These are phyloP conservation scores for Drosophila trapezifrons DNA, from an alignment of 1,140 invertebrate genomes.

Conservation along the genomic window DNA sequence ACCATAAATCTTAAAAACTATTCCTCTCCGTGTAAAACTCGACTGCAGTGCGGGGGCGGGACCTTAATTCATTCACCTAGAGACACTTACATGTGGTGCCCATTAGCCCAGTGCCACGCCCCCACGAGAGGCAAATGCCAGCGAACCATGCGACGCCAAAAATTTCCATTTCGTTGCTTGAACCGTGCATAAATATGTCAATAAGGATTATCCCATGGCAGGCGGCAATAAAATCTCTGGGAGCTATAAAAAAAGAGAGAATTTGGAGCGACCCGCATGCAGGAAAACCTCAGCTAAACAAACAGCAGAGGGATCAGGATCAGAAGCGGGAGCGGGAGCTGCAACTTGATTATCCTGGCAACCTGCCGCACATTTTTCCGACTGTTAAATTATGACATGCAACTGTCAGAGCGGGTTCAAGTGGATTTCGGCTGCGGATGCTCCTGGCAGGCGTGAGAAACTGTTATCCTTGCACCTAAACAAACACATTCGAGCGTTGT, in stretches of 20 bases:
- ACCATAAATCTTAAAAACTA: neutral
- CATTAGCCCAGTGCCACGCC: constrained; percentile 53
- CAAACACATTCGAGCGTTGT: constrained; percentile 54
- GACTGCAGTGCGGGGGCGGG: constrained; percentile 10
- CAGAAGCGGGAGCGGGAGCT: constrained; percentile 27
- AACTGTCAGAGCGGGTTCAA: constrained; percentile 71
- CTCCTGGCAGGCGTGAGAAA: constrained; percentile 70
- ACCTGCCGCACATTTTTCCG: constrained; percentile 60
- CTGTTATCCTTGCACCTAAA: constrained; percentile 75
- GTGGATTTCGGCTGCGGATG: constrained; percentile 41
- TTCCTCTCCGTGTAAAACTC: neutral
- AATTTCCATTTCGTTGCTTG: constrained; percentile 69
- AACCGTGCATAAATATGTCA: constrained; percentile 79
- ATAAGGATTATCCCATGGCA: constrained; percentile 61
- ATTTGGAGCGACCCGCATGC: constrained; percentile 5
- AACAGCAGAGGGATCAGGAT: constrained; percentile 34
- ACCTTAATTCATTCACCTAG: constrained; percentile 52
- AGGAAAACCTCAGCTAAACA: constrained; percentile 63
- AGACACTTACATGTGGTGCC: constrained; percentile 53
- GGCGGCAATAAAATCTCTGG: constrained; percentile 29
- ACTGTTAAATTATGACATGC: constrained; percentile 79
- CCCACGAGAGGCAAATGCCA: constrained; percentile 32
- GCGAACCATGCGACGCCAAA: constrained; percentile 62
- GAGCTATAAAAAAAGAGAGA: constrained; percentile 27
- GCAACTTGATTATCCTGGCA: constrained; percentile 65